Percentiles rank a stretch among this genome's conserved stretches.
Conservation (phyloP, 2,113 vertebrate genomes). For the Alces alces region DNA sequence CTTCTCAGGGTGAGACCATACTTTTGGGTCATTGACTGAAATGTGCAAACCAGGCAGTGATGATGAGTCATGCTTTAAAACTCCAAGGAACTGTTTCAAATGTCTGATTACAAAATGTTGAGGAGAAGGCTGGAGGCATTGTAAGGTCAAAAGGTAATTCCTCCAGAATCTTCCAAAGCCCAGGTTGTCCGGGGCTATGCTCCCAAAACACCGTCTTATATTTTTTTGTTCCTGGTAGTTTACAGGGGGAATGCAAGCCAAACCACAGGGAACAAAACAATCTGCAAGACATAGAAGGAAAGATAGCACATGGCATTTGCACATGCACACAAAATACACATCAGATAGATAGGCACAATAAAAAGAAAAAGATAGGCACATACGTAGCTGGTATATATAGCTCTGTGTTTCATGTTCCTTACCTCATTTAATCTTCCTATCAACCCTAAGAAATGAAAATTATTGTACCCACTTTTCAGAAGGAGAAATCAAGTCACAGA, state of each 20-base stretch:
- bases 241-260: background rate
- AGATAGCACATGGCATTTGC: background rate
- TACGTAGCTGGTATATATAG: accelerated
- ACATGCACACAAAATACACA: background rate
- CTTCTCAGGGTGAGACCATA: background rate
- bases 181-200: accelerated
- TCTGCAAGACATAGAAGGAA: background rate
- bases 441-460: no score
- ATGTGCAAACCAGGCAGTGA: background rate
- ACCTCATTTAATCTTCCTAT: background rate
- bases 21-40: background rate
- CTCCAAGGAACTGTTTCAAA: background rate
- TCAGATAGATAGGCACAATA: accelerated
- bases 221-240: background rate
- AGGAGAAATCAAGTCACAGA: background rate
- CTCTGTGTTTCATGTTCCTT: accelerated
- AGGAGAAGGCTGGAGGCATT: background rate
- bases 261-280: background rate
- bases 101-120: background rate
- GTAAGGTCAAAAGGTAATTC: background rate
- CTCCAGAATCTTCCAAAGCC: background rate
- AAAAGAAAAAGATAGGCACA: accelerated
- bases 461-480: background rate
- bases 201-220: background rate
- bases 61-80: background rate